phyloP scores from a whole-genome alignment of 1,140 invertebrate genomes.

The Pinna nobilis region DNA sequence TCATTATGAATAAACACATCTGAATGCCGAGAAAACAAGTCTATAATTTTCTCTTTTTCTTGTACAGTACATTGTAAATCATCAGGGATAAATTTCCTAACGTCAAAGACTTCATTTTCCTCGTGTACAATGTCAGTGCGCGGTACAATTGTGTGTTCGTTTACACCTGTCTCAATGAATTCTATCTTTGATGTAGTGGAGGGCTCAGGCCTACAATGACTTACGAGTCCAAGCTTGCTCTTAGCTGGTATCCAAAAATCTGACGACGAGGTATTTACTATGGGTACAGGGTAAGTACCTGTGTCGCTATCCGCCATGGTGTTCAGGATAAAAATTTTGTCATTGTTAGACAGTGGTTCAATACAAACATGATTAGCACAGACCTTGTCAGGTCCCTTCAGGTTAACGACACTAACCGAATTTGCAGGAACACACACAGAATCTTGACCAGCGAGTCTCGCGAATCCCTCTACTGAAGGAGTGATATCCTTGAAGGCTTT shows the following conservation, averaged over 20 bases:
- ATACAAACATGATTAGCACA: slow-evolving; percentile 6
- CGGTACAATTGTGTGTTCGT: slow-evolving; percentile 19
- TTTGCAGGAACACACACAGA: slow-evolving; percentile 9
- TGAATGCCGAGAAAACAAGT: not conserved
- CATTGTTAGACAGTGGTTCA: slow-evolving; percentile 6
- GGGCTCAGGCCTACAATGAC: slow-evolving; percentile 1
- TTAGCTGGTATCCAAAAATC: slow-evolving; percentile 20
- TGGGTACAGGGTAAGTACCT: slow-evolving; percentile 3
- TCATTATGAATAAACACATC: slow-evolving; percentile 3
- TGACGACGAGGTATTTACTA: not conserved
- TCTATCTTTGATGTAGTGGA: slow-evolving; percentile 9
- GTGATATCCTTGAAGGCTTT: slow-evolving; percentile 10
- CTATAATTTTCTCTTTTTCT: slow-evolving; percentile 9
- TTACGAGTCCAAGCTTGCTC: slow-evolving; percentile 14
- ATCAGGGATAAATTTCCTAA: slow-evolving; percentile 1
- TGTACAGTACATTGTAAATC: not conserved
- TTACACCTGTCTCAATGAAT: slow-evolving; percentile 10
- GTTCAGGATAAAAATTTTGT: slow-evolving; percentile 5
- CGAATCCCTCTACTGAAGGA: slow-evolving; percentile 8
- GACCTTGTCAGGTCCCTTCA: slow-evolving; percentile 1
- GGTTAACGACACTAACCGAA: slow-evolving; percentile 18
- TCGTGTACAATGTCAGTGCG: not conserved
- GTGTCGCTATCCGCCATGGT: not conserved
- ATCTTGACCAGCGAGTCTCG: slow-evolving; percentile 3
- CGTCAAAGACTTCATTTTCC: not conserved